Conservation (phyloP, 1,140 invertebrate species). For the Globodera rostochiensis region DNA sequence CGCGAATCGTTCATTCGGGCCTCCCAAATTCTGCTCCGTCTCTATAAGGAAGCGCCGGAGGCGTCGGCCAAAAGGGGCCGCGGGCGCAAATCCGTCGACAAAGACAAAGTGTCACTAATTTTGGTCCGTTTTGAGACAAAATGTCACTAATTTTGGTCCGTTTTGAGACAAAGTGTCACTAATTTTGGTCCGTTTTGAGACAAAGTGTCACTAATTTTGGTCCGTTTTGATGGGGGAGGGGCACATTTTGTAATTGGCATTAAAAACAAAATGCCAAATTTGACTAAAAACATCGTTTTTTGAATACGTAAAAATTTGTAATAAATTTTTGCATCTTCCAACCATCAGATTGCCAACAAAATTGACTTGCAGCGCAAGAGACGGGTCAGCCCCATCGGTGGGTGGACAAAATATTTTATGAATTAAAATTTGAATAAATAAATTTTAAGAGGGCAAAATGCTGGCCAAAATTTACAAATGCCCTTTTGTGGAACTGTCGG, state of each 20-base stretch:
- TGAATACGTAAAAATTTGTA: too few relatives aligned
- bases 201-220: conserved; percentile 43
- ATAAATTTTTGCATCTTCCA: too few relatives aligned
- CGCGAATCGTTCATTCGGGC: conserved; percentile 57
- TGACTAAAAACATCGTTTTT: too few relatives aligned
- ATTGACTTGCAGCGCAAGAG: conserved; percentile 55
- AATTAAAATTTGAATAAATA: conserved; percentile 21
- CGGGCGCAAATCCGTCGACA: conserved; percentile 7
- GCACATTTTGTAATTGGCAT: too few relatives aligned
- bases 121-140: conserved; percentile 17
- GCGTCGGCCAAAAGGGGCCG: conserved; percentile 6
- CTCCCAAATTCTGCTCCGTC: conserved; percentile 53
- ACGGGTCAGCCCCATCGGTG: conserved; percentile 48
- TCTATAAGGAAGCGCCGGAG: conserved; percentile 34
- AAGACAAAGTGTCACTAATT: conserved; percentile 40
- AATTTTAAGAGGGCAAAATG: conserved; percentile 59
- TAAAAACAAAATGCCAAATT: too few relatives aligned
- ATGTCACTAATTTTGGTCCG: conserved; percentile 30
- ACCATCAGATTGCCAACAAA: conserved; percentile 49
- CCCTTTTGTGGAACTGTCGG: conserved; percentile 50
- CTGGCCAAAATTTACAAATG: conserved; percentile 59
- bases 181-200: conserved; percentile 35
- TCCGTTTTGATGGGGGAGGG: background rate
- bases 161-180: conserved; percentile 33
- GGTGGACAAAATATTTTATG: conserved; percentile 9